Evolutionary conservation across 1,140 invertebrate species (phyloP), one percentile per base, ranked within the genome.

Genomic region (Halotydeus destructor): DNA sequence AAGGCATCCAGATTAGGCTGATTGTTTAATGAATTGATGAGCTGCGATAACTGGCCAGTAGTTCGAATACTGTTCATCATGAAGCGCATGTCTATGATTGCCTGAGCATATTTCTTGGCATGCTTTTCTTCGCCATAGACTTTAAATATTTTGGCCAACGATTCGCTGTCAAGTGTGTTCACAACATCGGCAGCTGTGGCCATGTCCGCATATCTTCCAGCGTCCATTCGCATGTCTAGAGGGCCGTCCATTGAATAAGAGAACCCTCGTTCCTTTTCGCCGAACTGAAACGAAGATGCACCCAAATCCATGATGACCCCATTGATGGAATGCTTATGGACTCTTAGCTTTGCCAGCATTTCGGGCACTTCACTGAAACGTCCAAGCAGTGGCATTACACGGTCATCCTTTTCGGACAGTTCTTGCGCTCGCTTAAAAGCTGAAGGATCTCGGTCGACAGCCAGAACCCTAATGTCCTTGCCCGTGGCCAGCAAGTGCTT

Each of bases 181-280:
- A 97, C 58, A 16, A 94, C 74, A 61, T 94, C 80, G 22, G 75
- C 73, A 28, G 80, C 88, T 23, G 78, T 85, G 12, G 78, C 70
- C 51, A 71, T 64, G 32, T 74, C 64, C 14, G 71, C 65, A 55
- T 46, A 45, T 48, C 56, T 57, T 23, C 67, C 60, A 2, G 74
- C 71, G 64, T 89, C 80, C 88, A 96, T 96, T 56, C 88, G 67
- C 88, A 96, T 94, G 56, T 94, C 89, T 35, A 97, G 64, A 6
- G 76, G 78, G 0, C 82, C 84, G 66, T 89, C 69, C 55, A 71
- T 69, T 34, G 70, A 75, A 0, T 91, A 50, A 11, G 78, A 72
- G 62, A 97, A 96, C 4, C 89, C 89, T 55, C 89, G 66, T 14
- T 69, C 62, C 2, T 70, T 61, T 51, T 67, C 64, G 54, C 91